phyloP scores from a whole-genome alignment of 2,888 invertebrate genomes.

The Gandaritis pyraliata region DNA sequence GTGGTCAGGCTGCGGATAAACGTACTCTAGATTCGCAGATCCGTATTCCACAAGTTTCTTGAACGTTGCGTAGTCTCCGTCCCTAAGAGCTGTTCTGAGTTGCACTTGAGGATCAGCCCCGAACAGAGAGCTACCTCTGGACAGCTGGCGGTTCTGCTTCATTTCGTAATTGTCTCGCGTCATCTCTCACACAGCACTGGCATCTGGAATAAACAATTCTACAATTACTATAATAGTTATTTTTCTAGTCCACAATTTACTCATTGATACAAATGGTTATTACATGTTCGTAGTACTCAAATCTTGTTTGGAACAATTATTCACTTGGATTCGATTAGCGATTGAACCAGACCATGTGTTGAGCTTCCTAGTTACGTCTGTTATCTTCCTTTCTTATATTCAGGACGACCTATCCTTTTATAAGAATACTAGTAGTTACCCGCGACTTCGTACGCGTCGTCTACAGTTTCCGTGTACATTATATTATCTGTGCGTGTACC shows the following conservation, averaged over 20 bases:
- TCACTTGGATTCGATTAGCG: constrained; percentile 63
- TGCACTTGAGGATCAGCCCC: constrained; percentile 76
- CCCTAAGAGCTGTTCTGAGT: constrained; percentile 79
- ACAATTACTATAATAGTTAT: constrained; percentile 39
- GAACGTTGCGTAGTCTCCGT: constrained; percentile 81
- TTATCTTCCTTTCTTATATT: constrained; percentile 1
- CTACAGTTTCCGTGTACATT: no score
- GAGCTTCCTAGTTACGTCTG: constrained; percentile 37
- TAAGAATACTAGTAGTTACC: no score
- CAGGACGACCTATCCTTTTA: not conserved
- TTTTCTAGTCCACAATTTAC: constrained; percentile 54
- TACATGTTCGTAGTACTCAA: constrained; percentile 54
- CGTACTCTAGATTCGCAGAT: constrained; percentile 79
- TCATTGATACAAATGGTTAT: constrained; percentile 62
- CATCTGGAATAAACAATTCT: constrained; percentile 71
- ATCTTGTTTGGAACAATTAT: constrained; percentile 56
- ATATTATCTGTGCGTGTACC: no score
- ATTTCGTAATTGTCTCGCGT: constrained; percentile 79
- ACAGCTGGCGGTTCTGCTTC: constrained; percentile 65
- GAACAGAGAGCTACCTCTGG: constrained; percentile 75
- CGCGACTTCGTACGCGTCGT: no score
- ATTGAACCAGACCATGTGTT: constrained; percentile 56
- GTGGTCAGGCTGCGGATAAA: constrained; percentile 83
- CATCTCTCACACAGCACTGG: constrained; percentile 71
- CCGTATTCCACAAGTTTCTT: constrained; percentile 76